phyloP scores from a whole-genome alignment of 2,888 invertebrate species.

The Zootermopsis nevadensis region DNA sequence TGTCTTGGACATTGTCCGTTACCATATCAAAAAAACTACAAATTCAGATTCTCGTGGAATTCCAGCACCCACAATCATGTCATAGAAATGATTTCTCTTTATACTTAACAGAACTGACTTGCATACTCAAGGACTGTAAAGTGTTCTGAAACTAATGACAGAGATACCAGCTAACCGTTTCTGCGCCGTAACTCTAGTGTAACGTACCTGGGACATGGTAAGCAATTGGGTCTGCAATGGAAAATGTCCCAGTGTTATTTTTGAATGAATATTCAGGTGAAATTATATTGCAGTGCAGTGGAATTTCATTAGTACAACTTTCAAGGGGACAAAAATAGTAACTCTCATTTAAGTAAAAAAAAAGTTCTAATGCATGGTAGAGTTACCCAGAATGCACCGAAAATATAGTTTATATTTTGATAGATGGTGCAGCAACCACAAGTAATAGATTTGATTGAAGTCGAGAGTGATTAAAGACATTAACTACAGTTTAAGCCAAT shows the following conservation, averaged over 20 bases:
- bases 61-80: slow-evolving; percentile 13
- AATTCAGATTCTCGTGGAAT: background rate
- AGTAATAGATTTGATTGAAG: too few relatives aligned
- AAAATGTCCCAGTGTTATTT: background rate
- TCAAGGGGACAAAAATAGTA: background rate
- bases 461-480: too few relatives aligned
- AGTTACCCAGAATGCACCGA: too few relatives aligned
- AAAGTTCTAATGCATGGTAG: too few relatives aligned
- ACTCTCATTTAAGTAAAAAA: too few relatives aligned
- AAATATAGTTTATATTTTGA: too few relatives aligned
- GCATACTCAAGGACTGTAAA: background rate
- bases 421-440: too few relatives aligned
- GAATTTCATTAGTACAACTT: background rate
- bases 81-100: background rate
- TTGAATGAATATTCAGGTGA: background rate
- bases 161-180: background rate
- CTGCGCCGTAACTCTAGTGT: background rate
- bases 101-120: background rate
- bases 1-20: background rate
- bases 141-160: background rate
- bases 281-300: background rate
- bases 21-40: background rate
- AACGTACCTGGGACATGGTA: background rate
- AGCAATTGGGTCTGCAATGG: background rate
- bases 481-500: too few relatives aligned